Conservation (phyloP, 2,113 vertebrate genomes). For the Hassar affinis region DNA sequence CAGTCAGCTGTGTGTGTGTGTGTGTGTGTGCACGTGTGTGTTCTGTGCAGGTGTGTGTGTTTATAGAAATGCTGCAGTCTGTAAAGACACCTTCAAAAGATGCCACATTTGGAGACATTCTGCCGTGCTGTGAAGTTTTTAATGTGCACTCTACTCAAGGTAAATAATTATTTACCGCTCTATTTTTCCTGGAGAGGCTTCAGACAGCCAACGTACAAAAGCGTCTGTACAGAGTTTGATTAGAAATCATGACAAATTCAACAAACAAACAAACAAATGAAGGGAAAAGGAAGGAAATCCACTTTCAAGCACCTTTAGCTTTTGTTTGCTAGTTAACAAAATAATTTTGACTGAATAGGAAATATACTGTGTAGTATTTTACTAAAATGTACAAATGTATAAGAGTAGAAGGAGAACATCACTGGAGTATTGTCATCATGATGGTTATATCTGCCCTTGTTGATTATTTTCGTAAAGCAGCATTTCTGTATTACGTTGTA, state of each 20-base stretch:
- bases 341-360: not conserved
- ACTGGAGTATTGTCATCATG: not conserved
- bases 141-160: not conserved
- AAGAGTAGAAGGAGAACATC: too few species aligned
- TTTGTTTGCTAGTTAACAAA: not conserved
- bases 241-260: too few species aligned
- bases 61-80: not conserved
- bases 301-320: not conserved
- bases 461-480: not conserved
- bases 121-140: not conserved
- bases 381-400: not conserved
- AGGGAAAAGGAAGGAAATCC: not conserved
- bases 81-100: not conserved
- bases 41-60: constrained; percentile 11
- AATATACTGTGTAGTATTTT: not conserved
- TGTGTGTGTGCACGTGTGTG: constrained; percentile 40
- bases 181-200: not conserved
- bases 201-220: not conserved
- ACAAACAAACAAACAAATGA: not conserved
- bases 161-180: not conserved
- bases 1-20: not conserved
- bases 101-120: not conserved
- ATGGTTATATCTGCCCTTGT: not conserved
- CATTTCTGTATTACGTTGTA: not conserved
- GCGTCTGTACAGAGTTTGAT: not conserved